Conservation (phyloP, 2,113 vertebrate genomes). For the Buteo buteo region DNA sequence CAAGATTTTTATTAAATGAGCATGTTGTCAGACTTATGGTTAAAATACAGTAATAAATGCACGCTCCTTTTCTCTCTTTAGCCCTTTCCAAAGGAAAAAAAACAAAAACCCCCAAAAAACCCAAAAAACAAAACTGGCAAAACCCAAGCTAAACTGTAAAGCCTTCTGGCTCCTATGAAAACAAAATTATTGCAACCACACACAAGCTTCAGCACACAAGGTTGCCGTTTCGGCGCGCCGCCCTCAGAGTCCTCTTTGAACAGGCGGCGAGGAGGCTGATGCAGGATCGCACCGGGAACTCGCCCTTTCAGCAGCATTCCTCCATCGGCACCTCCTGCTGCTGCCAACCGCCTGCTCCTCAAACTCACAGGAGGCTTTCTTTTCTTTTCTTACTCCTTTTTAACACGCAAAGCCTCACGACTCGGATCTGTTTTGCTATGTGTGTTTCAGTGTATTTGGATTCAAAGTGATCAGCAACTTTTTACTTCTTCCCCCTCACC, state of each 20-base stretch:
- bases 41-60: constrained; percentile 2
- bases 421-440: neutral
- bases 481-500: neutral
- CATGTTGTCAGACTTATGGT: constrained; percentile 6
- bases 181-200: constrained; percentile 56
- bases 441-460: neutral
- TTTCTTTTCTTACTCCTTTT: neutral
- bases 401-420: neutral
- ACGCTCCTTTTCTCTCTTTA: neutral
- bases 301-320: constrained; percentile 75
- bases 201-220: constrained; percentile 33
- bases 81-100: neutral
- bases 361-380: constrained; percentile 14
- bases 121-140: neutral
- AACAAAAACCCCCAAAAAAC: neutral
- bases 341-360: constrained; percentile 64
- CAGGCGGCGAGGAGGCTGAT: constrained; percentile 42
- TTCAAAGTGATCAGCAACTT: neutral
- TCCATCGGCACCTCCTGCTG: constrained; percentile 49
- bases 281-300: constrained; percentile 64
- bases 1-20: constrained; percentile 4
- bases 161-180: constrained; percentile 49
- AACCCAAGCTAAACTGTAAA: constrained; percentile 27
- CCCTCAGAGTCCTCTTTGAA: constrained; percentile 63
- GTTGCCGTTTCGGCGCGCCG: neutral